A percentile compares a stretch with the other conserved stretches of the same genome.
Conservation (phyloP, 1,140 invertebrate species). For the Andricus grossulariae region DNA sequence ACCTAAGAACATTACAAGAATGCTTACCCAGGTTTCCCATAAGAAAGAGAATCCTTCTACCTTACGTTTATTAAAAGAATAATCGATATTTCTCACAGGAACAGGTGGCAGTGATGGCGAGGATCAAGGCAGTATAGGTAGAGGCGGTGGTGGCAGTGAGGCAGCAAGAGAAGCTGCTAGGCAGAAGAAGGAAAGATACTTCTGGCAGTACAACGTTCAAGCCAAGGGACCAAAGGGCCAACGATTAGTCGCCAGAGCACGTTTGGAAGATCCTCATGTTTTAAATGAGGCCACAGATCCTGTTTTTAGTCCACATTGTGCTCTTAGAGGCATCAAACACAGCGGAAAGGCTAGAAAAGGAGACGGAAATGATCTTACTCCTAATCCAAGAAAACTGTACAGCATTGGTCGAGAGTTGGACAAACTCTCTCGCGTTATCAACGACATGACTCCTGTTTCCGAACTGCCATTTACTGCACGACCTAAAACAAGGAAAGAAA, state of each 20-base stretch:
- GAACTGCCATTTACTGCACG: constrained; percentile 93
- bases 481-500: constrained; percentile 96
- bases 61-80: not conserved
- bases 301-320: constrained; percentile 93
- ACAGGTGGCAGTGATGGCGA: constrained; percentile 83
- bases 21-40: too few relatives aligned
- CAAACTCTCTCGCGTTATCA: constrained; percentile 92
- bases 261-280: constrained; percentile 94
- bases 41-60: too few relatives aligned
- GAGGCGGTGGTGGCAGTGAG: constrained; percentile 70
- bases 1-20: too few relatives aligned
- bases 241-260: constrained; percentile 86
- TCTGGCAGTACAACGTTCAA: constrained; percentile 99
- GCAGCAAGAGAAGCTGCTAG: constrained; percentile 61
- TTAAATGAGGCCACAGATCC: constrained; percentile 93
- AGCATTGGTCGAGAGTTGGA: constrained; percentile 94
- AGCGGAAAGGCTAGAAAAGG: constrained; percentile 97
- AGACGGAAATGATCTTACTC: constrained; percentile 97
- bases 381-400: constrained; percentile 93
- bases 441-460: constrained; percentile 95
- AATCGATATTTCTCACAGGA: constrained; percentile 71
- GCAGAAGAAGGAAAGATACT: constrained; percentile 89
- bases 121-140: constrained; percentile 72
- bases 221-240: constrained; percentile 98
- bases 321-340: constrained; percentile 92